These are phyloP conservation scores for Aphelocoma californica DNA, from an alignment of 2,797 vertebrate genomes.

Conservation along the genomic window DNA sequence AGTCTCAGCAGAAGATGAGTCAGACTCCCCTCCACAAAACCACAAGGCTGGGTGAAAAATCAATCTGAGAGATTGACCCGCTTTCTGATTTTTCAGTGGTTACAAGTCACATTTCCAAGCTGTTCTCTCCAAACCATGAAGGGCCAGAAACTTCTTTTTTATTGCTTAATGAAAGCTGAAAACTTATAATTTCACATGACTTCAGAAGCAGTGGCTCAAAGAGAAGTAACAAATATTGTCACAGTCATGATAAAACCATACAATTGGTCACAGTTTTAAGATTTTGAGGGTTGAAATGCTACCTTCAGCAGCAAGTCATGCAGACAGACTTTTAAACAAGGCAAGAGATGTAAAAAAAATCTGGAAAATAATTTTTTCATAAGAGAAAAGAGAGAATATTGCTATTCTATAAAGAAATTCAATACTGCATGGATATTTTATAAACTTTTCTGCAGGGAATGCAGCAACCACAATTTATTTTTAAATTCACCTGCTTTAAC, in stretches of 20 bases:
- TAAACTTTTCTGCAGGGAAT: neutral
- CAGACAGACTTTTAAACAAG: neutral
- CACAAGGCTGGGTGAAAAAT: conserved; percentile 36
- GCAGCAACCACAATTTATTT: neutral
- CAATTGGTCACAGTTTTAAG: conserved; percentile 6
- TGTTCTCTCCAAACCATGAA: conserved; percentile 25
- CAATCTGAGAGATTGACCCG: conserved; percentile 30
- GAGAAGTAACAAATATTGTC: neutral
- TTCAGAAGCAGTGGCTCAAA: conserved; percentile 1
- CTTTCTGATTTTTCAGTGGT: conserved; percentile 52
- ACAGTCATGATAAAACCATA: conserved; percentile 3
- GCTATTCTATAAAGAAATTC: neutral
- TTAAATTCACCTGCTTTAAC: neutral
- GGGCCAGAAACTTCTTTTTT: conserved; percentile 23
- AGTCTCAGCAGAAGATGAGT: neutral
- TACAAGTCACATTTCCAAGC: conserved; percentile 39
- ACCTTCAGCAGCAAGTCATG: neutral
- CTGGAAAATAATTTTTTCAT: neutral
- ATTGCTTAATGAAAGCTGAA: conserved; percentile 52
- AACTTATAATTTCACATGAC: conserved; percentile 17
- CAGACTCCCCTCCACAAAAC: neutral
- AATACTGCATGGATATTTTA: neutral
- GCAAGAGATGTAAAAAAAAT: neutral
- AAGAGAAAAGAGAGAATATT: neutral
- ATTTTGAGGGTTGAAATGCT: neutral